A percentile compares a stretch with the other conserved stretches of the same genome.
Evolutionary conservation across 2,113 vertebrate species (phyloP).

Genomic region (Pungitius pungitius): DNA sequence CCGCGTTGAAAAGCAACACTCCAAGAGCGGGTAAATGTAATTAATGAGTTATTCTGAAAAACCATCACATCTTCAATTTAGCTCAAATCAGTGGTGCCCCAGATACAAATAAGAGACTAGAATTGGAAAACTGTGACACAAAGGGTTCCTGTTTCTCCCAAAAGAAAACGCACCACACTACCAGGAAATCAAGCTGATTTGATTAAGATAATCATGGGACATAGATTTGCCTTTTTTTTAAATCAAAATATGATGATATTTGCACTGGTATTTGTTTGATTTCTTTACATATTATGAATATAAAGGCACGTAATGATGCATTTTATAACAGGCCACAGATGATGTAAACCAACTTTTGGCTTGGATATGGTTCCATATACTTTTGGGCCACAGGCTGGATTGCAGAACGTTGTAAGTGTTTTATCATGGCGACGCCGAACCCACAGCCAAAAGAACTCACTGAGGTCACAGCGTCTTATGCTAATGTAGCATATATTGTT

Average conservation of each 20-base stretch:
- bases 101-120: constrained; percentile 2
- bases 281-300: background rate
- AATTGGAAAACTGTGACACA: background rate
- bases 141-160: background rate
- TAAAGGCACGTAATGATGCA: background rate
- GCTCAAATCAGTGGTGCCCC: background rate
- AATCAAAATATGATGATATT: background rate
- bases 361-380: no score
- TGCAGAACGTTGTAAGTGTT: background rate
- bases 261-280: constrained; percentile 1
- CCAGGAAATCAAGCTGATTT: constrained; percentile 14
- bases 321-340: background rate
- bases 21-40: background rate
- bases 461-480: background rate
- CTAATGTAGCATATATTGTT: background rate
- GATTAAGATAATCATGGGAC: constrained; percentile 22
- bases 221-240: background rate
- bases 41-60: background rate
- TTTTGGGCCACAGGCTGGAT: background rate
- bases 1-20: background rate
- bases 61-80: background rate
- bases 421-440: background rate
- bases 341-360: no score
- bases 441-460: no score
- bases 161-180: background rate